These are phyloP conservation scores for Prionailurus bengalensis DNA, from an alignment of 2,113 vertebrate species.

Conservation along the genomic window DNA sequence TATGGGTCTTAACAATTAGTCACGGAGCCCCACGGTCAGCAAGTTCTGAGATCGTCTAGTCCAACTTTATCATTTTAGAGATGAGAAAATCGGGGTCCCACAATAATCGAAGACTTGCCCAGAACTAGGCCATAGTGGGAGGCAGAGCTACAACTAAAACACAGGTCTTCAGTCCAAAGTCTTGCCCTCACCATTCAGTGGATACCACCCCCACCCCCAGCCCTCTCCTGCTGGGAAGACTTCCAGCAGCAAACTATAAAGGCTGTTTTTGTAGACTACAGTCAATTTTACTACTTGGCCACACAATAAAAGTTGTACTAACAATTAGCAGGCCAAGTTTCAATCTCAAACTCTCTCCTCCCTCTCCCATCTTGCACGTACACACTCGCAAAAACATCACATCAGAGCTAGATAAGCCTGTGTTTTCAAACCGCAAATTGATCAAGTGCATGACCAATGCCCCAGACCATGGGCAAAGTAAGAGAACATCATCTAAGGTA, in stretches of 20 bases:
- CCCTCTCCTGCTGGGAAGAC: neutral
- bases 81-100: neutral
- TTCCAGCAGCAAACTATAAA: neutral
- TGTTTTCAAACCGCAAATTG: neutral
- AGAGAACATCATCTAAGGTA: neutral
- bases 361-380: neutral
- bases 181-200: neutral
- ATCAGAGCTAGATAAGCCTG: neutral
- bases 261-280: neutral
- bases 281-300: neutral
- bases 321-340: constrained; percentile 19
- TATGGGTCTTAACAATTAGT: constrained; percentile 42
- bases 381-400: neutral
- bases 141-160: neutral
- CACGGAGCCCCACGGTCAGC: constrained; percentile 29
- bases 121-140: neutral
- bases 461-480: neutral
- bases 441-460: neutral
- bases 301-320: neutral
- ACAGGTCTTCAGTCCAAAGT: neutral
- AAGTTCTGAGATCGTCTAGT: constrained; percentile 42
- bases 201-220: neutral
- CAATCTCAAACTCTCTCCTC: neutral
- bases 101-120: neutral
- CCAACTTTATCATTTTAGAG: neutral